A percentile compares a stretch with the other conserved stretches of the same genome.
Evolutionary conservation across 1,140 invertebrate genomes (phyloP).

Genomic region (Marisa cornuarietis): DNA sequence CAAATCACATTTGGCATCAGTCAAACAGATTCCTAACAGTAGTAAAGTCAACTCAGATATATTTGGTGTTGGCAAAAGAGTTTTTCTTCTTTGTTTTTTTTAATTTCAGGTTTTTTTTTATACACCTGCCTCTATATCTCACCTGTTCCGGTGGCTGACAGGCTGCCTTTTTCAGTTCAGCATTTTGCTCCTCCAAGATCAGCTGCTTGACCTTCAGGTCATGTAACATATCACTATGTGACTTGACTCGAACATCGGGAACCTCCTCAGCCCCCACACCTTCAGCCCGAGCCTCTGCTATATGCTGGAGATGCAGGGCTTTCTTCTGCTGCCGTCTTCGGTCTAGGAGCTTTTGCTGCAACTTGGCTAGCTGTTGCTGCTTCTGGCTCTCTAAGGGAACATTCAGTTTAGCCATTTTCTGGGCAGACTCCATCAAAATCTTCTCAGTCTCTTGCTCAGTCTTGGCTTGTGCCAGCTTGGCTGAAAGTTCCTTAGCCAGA

Average conservation of each 20-base stretch:
- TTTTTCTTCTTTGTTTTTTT: background rate
- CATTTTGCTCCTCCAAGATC: slow-evolving; percentile 48
- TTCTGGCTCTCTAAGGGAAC: slow-evolving; percentile 61
- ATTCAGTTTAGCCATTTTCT: slow-evolving; percentile 52
- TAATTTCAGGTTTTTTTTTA: background rate
- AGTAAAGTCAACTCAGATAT: background rate
- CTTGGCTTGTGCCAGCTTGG: slow-evolving; percentile 47
- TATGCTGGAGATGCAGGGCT: slow-evolving; percentile 54
- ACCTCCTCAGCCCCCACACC: slow-evolving; percentile 51
- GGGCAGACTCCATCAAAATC: slow-evolving; percentile 57
- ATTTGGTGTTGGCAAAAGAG: background rate
- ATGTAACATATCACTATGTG: slow-evolving; percentile 54
- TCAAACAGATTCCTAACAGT: background rate
- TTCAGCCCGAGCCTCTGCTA: slow-evolving; percentile 49
- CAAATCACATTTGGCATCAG: background rate
- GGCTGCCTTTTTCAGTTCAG: slow-evolving; percentile 38
- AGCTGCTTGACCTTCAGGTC: slow-evolving; percentile 47
- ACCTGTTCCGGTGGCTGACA: slow-evolving; percentile 8
- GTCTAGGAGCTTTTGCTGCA: slow-evolving; percentile 53
- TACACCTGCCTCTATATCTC: background rate
- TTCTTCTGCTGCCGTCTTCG: slow-evolving; percentile 54
- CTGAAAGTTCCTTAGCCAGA: slow-evolving; percentile 43
- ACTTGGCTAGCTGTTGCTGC: slow-evolving; percentile 47
- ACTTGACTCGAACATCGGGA: slow-evolving; percentile 46
- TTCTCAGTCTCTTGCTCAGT: slow-evolving; percentile 55